These are phyloP conservation scores for Lepeophtheirus salmonis DNA, from an alignment of 1,140 invertebrate genomes.

Conservation along the genomic window DNA sequence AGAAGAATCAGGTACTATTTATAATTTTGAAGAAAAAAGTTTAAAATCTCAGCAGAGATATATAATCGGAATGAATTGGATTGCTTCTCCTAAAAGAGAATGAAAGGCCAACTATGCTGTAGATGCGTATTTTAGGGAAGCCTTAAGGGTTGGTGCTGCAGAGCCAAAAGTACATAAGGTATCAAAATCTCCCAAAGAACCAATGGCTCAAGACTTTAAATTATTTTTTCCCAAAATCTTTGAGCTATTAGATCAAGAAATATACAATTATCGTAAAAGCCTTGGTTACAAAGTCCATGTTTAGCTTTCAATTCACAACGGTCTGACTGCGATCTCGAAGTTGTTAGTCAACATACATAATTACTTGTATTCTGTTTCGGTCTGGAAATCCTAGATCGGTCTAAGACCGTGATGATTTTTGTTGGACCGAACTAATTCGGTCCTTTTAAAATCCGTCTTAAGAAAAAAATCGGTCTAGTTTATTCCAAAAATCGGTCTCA, in stretches of 20 bases:
- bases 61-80: conserved; percentile 72
- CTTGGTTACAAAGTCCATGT: conserved; percentile 49
- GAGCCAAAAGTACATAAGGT: conserved; percentile 95
- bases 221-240: conserved; percentile 95
- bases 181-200: conserved; percentile 91
- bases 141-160: conserved; percentile 53
- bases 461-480: too few relatives aligned
- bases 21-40: conserved; percentile 84
- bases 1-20: conserved; percentile 58
- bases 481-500: too few relatives aligned
- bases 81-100: conserved; percentile 95
- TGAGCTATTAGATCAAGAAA: conserved; percentile 94
- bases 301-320: too few relatives aligned
- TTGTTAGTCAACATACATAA: too few relatives aligned
- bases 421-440: too few relatives aligned
- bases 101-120: conserved; percentile 98
- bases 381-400: too few relatives aligned
- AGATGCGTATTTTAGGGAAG: conserved; percentile 93
- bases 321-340: too few relatives aligned
- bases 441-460: too few relatives aligned
- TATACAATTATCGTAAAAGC: conserved; percentile 87
- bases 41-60: conserved; percentile 70
- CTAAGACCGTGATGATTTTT: too few relatives aligned
- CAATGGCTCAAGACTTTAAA: conserved; percentile 97
- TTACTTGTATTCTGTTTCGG: too few relatives aligned